Conservation (phyloP, 2,797 vertebrate species). For the Vultur gryphus region DNA sequence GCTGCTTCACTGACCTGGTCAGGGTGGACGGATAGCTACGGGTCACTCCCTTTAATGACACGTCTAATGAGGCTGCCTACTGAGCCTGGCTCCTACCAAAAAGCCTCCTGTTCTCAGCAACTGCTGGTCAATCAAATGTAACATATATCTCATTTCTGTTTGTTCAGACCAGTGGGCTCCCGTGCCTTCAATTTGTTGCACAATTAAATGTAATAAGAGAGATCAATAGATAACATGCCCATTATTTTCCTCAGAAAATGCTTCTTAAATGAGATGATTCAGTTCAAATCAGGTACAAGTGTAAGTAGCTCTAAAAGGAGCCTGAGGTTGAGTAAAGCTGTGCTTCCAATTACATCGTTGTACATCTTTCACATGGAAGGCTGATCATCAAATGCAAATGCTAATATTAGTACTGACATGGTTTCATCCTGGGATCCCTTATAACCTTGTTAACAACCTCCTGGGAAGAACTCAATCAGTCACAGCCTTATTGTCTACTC, state of each 20-base stretch:
- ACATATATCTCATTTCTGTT: background rate
- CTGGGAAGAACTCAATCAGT: background rate
- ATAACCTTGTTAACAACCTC: background rate
- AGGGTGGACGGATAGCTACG: background rate
- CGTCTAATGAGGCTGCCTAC: background rate
- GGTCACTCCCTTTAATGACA: background rate
- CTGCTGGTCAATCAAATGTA: background rate
- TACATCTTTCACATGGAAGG: background rate
- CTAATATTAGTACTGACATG: background rate
- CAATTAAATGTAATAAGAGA: conserved; percentile 6
- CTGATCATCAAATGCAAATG: background rate
- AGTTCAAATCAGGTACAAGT: background rate
- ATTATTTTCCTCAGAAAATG: conserved; percentile 11
- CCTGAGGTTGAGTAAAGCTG: background rate
- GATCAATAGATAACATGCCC: background rate
- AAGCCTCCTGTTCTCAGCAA: background rate
- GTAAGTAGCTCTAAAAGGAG: background rate
- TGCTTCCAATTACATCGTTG: background rate
- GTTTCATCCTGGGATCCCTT: background rate
- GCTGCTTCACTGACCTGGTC: background rate
- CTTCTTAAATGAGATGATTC: background rate
- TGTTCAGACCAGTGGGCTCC: background rate
- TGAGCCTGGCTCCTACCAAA: background rate
- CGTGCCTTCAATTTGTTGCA: conserved; percentile 17
- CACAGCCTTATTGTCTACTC: background rate